Conservation (phyloP, 2,888 invertebrate species). For the Trachelus stipa region DNA sequence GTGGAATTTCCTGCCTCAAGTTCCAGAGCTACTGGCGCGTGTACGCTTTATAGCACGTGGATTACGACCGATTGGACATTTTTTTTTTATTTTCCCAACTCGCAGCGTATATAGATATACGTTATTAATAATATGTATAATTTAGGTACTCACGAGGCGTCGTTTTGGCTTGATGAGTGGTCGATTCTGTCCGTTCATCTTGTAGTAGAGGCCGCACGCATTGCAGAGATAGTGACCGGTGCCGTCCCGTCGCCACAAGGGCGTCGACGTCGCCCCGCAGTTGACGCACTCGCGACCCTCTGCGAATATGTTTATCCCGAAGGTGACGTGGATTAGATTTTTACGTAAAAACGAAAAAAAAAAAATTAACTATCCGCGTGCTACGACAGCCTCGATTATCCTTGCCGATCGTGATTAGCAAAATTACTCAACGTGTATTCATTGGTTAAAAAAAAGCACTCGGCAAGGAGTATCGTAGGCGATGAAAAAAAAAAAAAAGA, state of each 20-base stretch:
- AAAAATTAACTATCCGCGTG: too few relatives aligned
- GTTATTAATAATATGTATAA: neutral
- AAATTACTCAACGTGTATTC: too few relatives aligned
- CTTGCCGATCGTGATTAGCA: too few relatives aligned
- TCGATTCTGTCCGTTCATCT: conserved; percentile 99
- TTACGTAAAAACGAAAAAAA: too few relatives aligned
- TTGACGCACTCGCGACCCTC: conserved; percentile 84
- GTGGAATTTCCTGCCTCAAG: neutral
- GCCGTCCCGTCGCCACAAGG: conserved; percentile 96
- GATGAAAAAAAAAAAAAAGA: neutral
- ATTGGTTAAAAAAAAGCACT: neutral
- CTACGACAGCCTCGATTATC: too few relatives aligned
- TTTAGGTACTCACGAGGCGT: conserved; percentile 94
- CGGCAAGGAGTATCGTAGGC: neutral
- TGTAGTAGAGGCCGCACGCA: conserved; percentile 94
- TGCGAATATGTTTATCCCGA: conserved; percentile 34
- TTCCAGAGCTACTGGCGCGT: neutral
- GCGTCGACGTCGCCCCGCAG: conserved; percentile 98
- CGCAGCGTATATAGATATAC: neutral
- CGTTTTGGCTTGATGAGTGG: conserved; percentile 99
- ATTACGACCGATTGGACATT: neutral
- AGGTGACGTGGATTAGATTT: conserved; percentile 1
- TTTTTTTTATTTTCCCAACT: neutral
- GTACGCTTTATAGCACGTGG: too few relatives aligned
- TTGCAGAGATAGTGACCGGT: conserved; percentile 90